Evolutionary conservation across 37 sponge, comb jelly and placozoan species (phyloP), one percentile per base, ranked within the genome.

Genomic region (Mnemiopsis leidyi): DNA sequence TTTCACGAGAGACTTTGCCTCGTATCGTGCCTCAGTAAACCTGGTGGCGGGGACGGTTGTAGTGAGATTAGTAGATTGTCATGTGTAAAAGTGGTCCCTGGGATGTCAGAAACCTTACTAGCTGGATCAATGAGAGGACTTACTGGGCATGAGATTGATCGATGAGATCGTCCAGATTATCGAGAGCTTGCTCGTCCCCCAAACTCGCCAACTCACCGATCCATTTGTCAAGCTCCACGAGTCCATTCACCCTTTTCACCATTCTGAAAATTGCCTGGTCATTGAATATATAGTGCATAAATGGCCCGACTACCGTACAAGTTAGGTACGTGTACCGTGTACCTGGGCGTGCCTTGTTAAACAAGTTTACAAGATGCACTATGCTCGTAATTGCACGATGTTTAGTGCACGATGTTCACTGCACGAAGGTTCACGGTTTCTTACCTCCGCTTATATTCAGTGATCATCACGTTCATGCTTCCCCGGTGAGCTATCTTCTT

Each of bases 401-500:
- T n/a, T n/a, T n/a, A n/a, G n/a, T n/a, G n/a, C n/a, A n/a, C n/a
- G n/a, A n/a, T n/a, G n/a, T n/a, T n/a, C n/a, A n/a, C n/a, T n/a
- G n/a, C n/a, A n/a, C n/a, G n/a, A n/a, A n/a, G n/a, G n/a, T n/a
- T n/a, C n/a, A n/a, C n/a, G n/a, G 61, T 48, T 18, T 48, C 13
- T 48, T 48, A 48, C 61, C 61, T 48, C 13, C 61, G 61, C 13
- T 48, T 85, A 61, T 85, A 85, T 26, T 85, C 90, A 39, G 21
- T 18, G 13, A 85, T 85, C 90, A 85, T 85, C 23, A 37, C 39
- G 0, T 40, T 40, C 90, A 85, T 85, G 25, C 25, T 40, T 0
- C 90, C 90, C 36, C 90, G 1, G 90, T 85, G 90, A n/a, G 90
- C 90, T 39, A 85, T 40, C 90, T 85, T 85, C 90, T 40, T 85